Base-by-base conservation (phyloP, 64 coral and sea anemone species). In the Pocillopora damicornis region DNA sequence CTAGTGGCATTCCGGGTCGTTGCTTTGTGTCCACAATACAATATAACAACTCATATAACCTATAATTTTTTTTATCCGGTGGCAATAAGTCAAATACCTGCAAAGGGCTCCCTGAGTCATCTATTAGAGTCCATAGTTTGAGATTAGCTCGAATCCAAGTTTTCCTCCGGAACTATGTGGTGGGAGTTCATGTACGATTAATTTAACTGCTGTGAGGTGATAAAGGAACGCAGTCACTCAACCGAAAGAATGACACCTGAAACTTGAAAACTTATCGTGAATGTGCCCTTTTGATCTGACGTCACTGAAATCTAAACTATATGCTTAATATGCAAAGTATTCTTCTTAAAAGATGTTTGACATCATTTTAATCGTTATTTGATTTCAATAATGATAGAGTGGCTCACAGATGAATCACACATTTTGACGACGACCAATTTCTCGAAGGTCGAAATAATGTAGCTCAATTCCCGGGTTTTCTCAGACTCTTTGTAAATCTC, bases 211-310 rank as follows among this genome's bases (percentile, higher is more conserved):
- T 58, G 22, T 38, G 81, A 58, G 25, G 17, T 17, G 36, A 63
- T 23, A 6, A 6, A n/a, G 64, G 22, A 71, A 72, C 69, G 81
- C 65, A 12, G 22, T n/a, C 11, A 85, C 18, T 85, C 81, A 85
- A 58, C 36, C 81, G 80, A 83, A 23, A 20, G 71, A 57, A 35
- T 63, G 65, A 30, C 66, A 73, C 20, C 38, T 4, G 79, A 45
- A 71, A 85, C 81, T 11, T 26, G 81, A 85, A 85, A 85, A 85
- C 66, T 26, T 51, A 57, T 85, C 81, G 58, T 58, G 81, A 85
- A 83, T 23, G 22, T 8, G 81, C 63, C 81, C 64, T 42, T 66
- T 37, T 20, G 37, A 73, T 85, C 42, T 85, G 63, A 85, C 81
- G 81, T 85, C 81, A 85, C 37, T 7, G 13, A 71, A 72, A 85